Evolutionary conservation across 2,888 invertebrate species (phyloP), one percentile per base, ranked within the genome.

Genomic region (Nezara viridula): DNA sequence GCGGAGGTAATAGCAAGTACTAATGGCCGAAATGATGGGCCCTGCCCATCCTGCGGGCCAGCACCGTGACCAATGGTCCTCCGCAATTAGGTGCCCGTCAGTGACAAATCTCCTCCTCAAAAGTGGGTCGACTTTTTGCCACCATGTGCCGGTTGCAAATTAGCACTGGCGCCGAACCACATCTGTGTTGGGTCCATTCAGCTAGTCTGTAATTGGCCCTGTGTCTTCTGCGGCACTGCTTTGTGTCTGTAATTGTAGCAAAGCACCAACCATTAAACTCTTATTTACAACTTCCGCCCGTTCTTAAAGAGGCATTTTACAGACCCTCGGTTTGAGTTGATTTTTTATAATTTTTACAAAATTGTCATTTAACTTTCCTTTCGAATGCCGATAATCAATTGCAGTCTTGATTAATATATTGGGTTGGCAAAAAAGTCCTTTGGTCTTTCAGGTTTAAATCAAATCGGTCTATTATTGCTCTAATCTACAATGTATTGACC

Each of bases 231-330:
- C 81, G 44, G 81, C 81, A 47, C 14, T 0, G 81, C 44, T 47
- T 81, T 81, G 81, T 81, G 81, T 44, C 81, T 47, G 81, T 81
- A 81, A 81, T 81, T 47, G 40, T 81, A 44, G n/a, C 81, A 81
- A 47, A 47, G 81, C 66, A 73, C 81, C 81, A 81, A 40, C 44
- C 81, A 40, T 81, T 81, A 81, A 47, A 47, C 81, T 47, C 19
- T 81, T 81, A 81, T 47, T 81, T 81, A 81, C 81, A 81, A 81
- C 81, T 81, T 81, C 81, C 81, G 81, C n/a, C 44, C 44, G 37
- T 2, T 44, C 81, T 73, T 73, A 73, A 73, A 73, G 66, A 32
- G 19, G 0, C 37, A 37, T 73, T 73, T 73, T 73, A 37, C 32
- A 32, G 32, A 19, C 37, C 16, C 19, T 37, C 19, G 19, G 1